Evolutionary conservation across 2,797 vertebrate genomes (phyloP), one percentile per base, ranked within the genome.

Genomic region (Coregonus ussuriensis): DNA sequence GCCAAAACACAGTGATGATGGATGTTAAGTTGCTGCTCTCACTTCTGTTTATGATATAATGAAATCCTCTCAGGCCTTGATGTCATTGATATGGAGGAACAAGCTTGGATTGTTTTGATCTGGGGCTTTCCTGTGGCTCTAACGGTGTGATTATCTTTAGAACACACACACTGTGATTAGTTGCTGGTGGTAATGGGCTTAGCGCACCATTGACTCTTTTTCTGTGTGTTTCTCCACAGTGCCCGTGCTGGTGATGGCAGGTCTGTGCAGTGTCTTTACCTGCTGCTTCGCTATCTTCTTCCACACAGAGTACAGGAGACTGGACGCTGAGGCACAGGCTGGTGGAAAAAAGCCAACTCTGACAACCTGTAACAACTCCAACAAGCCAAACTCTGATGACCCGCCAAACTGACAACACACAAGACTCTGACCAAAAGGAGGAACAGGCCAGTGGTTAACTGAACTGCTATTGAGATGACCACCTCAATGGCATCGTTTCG

Each of bases 271-370:
- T 56, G 1, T 93, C 53, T 93, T 92, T 88, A 87, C 92, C 80
- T 96, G 95, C 86, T 72, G 82, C 86, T 93, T 97, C 0, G 86
- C 96, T 18, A 18, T 95, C 82, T 93, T 96, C 91, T 98, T 99
- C 93, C 84, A 94, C 85, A 96, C 96, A 0, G 89, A 91, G 0
- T 98, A 98, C 91, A 91, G 91, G 51, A 92, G 97, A 1, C 89
- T 97, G 66, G 87, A 87, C 54, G 94, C 96, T 0, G 97, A 98
- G 84, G 88, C 87, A 3, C 37, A 66, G 0, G 88, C 83, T 0
- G 29, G 21, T 0, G 75, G 66, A 9, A 0, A 63, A 63, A 18
- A 63, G 9, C 3, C 16, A 63, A 18, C 11, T 7, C 59, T 25
- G 59, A 25, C 56, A 59, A 59, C 56, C 18, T 5, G 4, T 7